Evolutionary conservation across 2,797 vertebrate genomes (phyloP).

Genomic region (Threskiornis aethiopicus): DNA sequence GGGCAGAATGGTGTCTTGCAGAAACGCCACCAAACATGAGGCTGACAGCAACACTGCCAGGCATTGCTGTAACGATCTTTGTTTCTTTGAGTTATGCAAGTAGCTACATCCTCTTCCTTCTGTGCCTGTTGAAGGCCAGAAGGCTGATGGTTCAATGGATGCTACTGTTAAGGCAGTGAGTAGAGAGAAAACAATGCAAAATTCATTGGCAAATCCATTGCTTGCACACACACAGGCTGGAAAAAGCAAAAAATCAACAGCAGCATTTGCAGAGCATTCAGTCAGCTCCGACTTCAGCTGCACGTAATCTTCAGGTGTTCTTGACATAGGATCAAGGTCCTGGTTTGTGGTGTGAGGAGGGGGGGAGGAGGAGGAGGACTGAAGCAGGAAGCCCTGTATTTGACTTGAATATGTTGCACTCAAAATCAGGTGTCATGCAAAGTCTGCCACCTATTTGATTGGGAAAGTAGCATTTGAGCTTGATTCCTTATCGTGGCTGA

Average conservation of each 20-base stretch:
- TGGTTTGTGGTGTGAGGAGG: neutral
- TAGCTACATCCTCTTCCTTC: neutral
- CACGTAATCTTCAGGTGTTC: neutral
- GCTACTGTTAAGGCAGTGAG: neutral
- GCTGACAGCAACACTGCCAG: neutral
- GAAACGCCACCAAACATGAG: neutral
- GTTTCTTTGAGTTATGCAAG: neutral
- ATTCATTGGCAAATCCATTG: neutral
- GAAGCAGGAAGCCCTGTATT: neutral
- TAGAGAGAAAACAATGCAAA: neutral
- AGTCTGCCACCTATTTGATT: accelerated
- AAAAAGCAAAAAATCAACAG: neutral
- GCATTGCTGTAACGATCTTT: neutral
- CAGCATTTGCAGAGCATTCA: neutral
- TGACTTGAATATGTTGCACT: neutral
- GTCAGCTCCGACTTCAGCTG: neutral
- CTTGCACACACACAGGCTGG: neutral
- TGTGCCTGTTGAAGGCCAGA: neutral
- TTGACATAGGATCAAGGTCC: neutral
- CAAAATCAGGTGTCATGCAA: neutral
- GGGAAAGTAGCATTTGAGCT: neutral
- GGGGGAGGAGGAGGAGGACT: neutral
- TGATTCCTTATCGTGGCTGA: neutral
- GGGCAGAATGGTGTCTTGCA: neutral
- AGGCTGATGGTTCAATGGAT: neutral